These are phyloP conservation scores for Noturus placidus DNA, from an alignment of 2,113 vertebrate species.

Conservation along the genomic window DNA sequence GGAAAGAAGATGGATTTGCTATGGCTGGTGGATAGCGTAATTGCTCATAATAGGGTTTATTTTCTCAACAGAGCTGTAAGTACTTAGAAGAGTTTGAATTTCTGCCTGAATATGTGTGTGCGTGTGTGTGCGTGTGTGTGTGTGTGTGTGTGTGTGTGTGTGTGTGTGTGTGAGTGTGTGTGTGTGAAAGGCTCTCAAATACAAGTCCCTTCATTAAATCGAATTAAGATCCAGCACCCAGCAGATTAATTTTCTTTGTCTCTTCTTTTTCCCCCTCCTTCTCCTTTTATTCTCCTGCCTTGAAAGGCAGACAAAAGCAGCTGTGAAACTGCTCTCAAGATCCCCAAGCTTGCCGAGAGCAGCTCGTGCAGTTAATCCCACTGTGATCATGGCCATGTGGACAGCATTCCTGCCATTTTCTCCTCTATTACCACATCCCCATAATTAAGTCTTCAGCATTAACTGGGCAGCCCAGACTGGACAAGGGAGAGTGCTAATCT, in stretches of 20 bases:
- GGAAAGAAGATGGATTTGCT: slow-evolving; percentile 69
- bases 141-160: slow-evolving; percentile 48
- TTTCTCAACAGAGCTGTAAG: slow-evolving; percentile 67
- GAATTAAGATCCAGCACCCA: slow-evolving; percentile 73
- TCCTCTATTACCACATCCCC: slow-evolving; percentile 70
- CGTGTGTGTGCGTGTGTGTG: slow-evolving; percentile 31
- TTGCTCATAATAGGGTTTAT: slow-evolving; percentile 69
- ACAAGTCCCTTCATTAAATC: slow-evolving; percentile 70
- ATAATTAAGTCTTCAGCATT: slow-evolving; percentile 69
- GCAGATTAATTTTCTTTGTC: slow-evolving; percentile 70
- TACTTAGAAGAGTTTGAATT: slow-evolving; percentile 60
- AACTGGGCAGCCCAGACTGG: slow-evolving; percentile 53
- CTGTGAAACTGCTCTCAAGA: slow-evolving; percentile 61
- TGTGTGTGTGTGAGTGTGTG: slow-evolving; percentile 44
- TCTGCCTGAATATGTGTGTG: slow-evolving; percentile 52
- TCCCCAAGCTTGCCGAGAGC: slow-evolving; percentile 64
- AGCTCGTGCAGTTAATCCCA: slow-evolving; percentile 73
- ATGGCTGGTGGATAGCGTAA: slow-evolving; percentile 64
- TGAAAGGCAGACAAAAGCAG: slow-evolving; percentile 64
- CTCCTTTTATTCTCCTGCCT: slow-evolving; percentile 52
- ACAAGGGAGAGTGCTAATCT: slow-evolving; percentile 58
- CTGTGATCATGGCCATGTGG: slow-evolving; percentile 68
- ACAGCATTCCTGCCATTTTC: slow-evolving; percentile 74
- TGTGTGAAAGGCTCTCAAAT: slow-evolving; percentile 61
- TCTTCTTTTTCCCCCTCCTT: slow-evolving; percentile 58